Base-by-base conservation (phyloP, 2,113 vertebrate species). In the Penelope pileata region DNA sequence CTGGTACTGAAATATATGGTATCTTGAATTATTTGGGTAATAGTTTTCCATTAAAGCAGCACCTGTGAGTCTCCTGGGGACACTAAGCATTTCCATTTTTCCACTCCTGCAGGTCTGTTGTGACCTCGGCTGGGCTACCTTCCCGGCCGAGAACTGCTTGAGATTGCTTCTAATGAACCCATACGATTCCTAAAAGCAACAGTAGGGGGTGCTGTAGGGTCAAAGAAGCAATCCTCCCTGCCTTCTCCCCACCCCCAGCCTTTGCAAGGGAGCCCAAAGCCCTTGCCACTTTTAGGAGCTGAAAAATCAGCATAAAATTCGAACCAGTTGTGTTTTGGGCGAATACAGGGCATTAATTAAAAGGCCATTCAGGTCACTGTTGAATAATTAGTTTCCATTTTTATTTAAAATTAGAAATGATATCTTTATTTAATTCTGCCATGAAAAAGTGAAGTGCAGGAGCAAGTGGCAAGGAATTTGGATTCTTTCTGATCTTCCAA, bases 171-270 rank as follows among this genome's bases (percentile, higher is more conserved):
- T 10, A 75, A 3, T 17, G 51, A 81, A 48, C 26, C 23, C 18
- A 36, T 24, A 38, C 10, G 38, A 3, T 73, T 72, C 50, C 32
- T 9, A 42, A 73, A 87, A 83, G 12, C 27, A 91, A 6, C 93
- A 81, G 80, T 10, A 96, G 94, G 83, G 82, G 93, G 38, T 91
- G 91, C 91, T 96, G 91, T 67, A 3, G 72, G 38, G 74, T 83
- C 10, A 56, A 90, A 87, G 76, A 85, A 54, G 15, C 26, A 43
- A 1, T 10, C 19, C 63, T 80, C 22, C 54, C 23, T 15, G 1
- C 5, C 79, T 22, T 2, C 12, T 12, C 7, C 1, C 26, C 40
- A 6, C 30, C 11, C 24, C 17, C 16, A 18, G 12, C 17, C 16
- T 81, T n/a, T 67, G 17, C 34, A 18, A 27, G 24, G 43, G 3